Evolutionary conservation across 2,113 vertebrate species (phyloP).

Genomic region (Neofelis nebulosa): DNA sequence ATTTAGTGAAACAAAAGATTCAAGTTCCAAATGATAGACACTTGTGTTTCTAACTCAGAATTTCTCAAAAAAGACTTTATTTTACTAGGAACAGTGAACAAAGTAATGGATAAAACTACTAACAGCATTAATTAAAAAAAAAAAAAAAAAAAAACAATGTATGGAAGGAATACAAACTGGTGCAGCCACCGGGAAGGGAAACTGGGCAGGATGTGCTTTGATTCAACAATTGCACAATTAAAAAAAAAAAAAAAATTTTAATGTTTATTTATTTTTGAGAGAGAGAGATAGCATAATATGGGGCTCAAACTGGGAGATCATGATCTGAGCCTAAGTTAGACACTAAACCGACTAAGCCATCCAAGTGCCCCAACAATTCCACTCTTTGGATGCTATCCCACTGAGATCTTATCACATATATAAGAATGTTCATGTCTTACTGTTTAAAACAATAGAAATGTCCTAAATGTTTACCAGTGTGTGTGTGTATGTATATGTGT

Average conservation of each 20-base stretch:
- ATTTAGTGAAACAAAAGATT: constrained; percentile 34
- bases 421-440: neutral
- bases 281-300: no score
- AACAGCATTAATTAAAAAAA: neutral
- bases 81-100: neutral
- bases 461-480: neutral
- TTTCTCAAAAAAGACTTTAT: neutral
- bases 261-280: no score
- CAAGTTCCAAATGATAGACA: neutral
- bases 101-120: neutral
- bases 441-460: neutral
- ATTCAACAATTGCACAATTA: neutral
- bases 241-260: no score
- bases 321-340: no score
- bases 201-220: neutral
- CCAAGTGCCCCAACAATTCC: neutral
- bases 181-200: neutral
- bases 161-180: neutral
- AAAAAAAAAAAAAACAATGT: neutral
- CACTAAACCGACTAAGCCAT: no score
- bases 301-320: no score
- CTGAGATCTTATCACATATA: neutral
- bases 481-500: neutral
- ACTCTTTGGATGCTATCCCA: neutral
- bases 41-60: neutral